Conservation (phyloP, 2,888 invertebrate genomes). For the Sminthurinus aureus region DNA sequence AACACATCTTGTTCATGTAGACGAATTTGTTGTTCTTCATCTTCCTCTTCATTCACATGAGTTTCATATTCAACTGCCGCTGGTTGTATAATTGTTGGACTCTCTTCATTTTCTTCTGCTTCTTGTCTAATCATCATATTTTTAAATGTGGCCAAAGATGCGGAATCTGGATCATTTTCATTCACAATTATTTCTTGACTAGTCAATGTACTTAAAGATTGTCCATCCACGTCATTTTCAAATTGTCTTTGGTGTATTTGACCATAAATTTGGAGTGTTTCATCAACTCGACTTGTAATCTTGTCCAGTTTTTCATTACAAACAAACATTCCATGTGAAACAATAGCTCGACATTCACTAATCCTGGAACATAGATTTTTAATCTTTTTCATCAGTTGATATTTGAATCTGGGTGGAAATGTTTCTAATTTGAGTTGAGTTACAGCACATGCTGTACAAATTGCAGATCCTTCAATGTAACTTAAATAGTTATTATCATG, state of each 20-base stretch:
- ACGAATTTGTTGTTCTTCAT: neutral
- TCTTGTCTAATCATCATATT: neutral
- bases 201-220: neutral
- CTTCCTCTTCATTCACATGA: neutral
- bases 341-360: slow-evolving; percentile 1
- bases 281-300: neutral
- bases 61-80: too few relatives aligned
- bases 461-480: slow-evolving; percentile 21
- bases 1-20: slow-evolving; percentile 16
- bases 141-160: too few relatives aligned
- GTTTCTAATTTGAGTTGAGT: slow-evolving; percentile 29
- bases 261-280: neutral
- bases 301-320: slow-evolving; percentile 6
- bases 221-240: neutral
- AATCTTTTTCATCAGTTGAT: slow-evolving; percentile 7
- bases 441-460: slow-evolving; percentile 18
- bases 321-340: neutral
- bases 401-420: slow-evolving; percentile 12
- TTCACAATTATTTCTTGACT: too few relatives aligned
- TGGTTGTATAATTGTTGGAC: too few relatives aligned
- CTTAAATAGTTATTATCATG: slow-evolving; percentile 3
- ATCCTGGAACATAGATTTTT: neutral
- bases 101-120: neutral
- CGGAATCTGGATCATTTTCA: too few relatives aligned
- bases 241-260: neutral